Conservation (phyloP, 2,797 vertebrate species). For the Rhinatrema bivittatum region DNA sequence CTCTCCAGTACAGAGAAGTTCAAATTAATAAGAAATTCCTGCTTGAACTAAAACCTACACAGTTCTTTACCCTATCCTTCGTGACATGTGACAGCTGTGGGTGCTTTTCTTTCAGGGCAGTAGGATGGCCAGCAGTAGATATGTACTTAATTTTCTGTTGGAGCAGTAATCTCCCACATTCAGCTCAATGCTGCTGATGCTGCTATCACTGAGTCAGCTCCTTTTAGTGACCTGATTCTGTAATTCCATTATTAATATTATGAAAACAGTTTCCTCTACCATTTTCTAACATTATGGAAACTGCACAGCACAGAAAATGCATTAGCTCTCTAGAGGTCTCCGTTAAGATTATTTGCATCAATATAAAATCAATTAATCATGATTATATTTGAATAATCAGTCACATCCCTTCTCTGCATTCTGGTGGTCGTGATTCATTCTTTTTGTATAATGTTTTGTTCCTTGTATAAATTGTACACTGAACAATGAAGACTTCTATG, state of each 20-base stretch:
- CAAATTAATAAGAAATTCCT: too few species aligned
- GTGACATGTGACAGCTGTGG: too few species aligned
- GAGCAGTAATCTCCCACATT: conserved; percentile 56
- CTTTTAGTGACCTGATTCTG: conserved; percentile 87
- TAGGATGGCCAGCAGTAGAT: conserved; percentile 39
- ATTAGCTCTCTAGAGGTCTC: conserved; percentile 46
- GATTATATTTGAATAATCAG: conserved; percentile 45
- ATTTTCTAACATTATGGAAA: conserved; percentile 54
- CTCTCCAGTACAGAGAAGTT: too few species aligned
- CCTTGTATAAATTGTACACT: conserved; percentile 14
- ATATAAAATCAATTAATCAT: conserved; percentile 58
- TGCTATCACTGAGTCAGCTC: conserved; percentile 79
- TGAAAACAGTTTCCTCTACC: conserved; percentile 67
- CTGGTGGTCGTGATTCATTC: conserved; percentile 9
- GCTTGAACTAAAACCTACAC: too few species aligned
- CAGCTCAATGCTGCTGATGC: conserved; percentile 32
- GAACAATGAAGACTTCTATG: conserved; percentile 26
- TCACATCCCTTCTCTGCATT: conserved; percentile 2
- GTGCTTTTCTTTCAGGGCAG: too few species aligned
- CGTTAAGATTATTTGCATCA: conserved; percentile 57
- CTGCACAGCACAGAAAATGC: conserved; percentile 47
- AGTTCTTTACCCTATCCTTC: too few species aligned
- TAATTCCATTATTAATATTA: conserved; percentile 80
- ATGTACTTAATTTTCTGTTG: conserved; percentile 36
- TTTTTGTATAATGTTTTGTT: conserved; percentile 8